Evolutionary conservation across 2,888 invertebrate genomes (phyloP), one percentile per base, ranked within the genome.

Genomic region (Drosophila melanosoma): DNA sequence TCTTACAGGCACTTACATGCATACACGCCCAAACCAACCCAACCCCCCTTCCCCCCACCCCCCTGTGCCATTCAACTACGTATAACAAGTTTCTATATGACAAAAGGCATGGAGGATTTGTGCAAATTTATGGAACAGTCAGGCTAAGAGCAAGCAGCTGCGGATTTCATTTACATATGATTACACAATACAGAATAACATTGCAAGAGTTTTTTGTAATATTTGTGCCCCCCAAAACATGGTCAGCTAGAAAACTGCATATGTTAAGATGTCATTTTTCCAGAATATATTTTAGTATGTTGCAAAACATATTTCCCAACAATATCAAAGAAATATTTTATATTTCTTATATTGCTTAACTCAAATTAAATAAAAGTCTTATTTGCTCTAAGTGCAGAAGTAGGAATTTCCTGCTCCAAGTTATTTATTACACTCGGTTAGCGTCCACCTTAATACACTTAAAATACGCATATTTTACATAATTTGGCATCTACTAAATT

Each of bases 1-100:
- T 90, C 81, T 83, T 78, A 87, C 79, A 87, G 83, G 73, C 85
- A 86, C 76, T 83, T 80, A 71, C 74, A 71, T 69, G 65, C 59
- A 67, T 45, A 26, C 72, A 69, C 69, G 40, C 63, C n/a, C 49
- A 48, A 48, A 40, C 33, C 52, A n/a, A n/a, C n/a, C n/a, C 26
- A 38, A 35, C 52, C 29, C 23, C 45, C 23, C 7, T 23, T 23
- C 23, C 26, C 26, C 15, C 42, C 17, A 35, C 32, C 36, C 40
- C 35, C 29, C 12, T 26, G 15, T 45, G 20, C 7, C 20, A 53
- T 42, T 49, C 56, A 68, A 66, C 61, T 70, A 52, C 12, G 26
- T 26, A 36, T 69, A 75, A 79, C 81, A 76, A 83, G 81, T 67
- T 74, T 76, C 81, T 64, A 60, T 78, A 58, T 63, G 77, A 81